Evolutionary conservation across 1,140 invertebrate species (phyloP), one percentile per base, ranked within the genome.

Genomic region (Copidosoma floridanum): DNA sequence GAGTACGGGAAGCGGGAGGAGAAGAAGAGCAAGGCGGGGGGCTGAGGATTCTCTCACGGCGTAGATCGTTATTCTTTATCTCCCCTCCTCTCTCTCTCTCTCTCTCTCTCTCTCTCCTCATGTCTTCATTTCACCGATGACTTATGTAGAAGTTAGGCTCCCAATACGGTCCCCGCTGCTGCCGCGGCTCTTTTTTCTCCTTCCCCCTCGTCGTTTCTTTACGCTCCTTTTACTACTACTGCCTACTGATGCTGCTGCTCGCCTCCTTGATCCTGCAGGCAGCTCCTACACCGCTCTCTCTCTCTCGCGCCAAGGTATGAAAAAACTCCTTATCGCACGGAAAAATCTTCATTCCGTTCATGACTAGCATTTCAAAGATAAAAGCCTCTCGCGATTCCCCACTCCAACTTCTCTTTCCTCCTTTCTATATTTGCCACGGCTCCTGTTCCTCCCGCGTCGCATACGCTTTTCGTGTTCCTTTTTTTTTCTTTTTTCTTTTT

Each of bases 301-400:
- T 11, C 57, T 27, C 37, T n/a, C 52, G 50, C 57, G 50, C 55
- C 57, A 67, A 59, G 68, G 62, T 67, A 73, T 68, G 71, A 71
- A 75, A 73, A 54, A 75, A 70, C 64, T 68, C 56, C 44, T 57
- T 69, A 73, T 75, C 71, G 63, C 61, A 27, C 29, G 64, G 60
- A 62, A 63, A 67, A 70, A 72, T 73, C 71, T 72, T 67, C 57
- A 35, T 61, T 66, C 52, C 51, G 43, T 57, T 67, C 57, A 52
- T 58, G 57, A 58, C 64, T 70, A 64, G 58, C 54, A 66, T 72
- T n/a, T 66, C 61, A 61, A 64, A 61, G 52, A 47, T 57, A 61
- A 62, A 47, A 59, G 53, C 54, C 57, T 51, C 54, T 67, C 63
- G 55, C 59, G 53, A 32, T 65, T 63, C 16, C 53, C 47, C 32